Evolutionary conservation across 2,113 vertebrate species (phyloP).

Genomic region (Rhagologus leucostigma): DNA sequence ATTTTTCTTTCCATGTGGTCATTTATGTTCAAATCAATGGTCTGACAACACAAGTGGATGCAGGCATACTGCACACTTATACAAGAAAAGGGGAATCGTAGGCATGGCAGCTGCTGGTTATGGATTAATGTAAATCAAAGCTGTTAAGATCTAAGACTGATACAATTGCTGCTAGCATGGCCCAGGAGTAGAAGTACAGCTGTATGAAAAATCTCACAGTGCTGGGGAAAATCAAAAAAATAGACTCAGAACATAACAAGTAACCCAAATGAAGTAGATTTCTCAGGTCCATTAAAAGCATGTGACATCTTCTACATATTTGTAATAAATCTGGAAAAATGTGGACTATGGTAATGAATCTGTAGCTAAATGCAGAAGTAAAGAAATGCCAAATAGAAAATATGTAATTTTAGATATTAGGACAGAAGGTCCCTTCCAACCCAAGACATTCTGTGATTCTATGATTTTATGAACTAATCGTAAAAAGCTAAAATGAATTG

Average conservation of each 20-base stretch:
- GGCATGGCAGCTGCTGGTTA: background rate
- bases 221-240: background rate
- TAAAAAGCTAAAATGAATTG: background rate
- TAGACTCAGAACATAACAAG: background rate
- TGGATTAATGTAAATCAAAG: background rate
- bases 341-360: background rate
- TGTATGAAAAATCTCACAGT: background rate
- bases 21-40: background rate
- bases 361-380: background rate
- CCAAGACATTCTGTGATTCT: background rate
- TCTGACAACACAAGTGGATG: background rate
- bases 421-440: background rate
- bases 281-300: background rate
- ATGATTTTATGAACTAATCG: background rate
- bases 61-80: background rate
- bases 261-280: background rate
- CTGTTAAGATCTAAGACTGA: background rate
- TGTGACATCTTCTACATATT: background rate
- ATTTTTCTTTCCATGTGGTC: background rate
- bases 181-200: background rate
- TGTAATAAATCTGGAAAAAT: background rate
- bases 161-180: background rate
- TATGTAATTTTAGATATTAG: background rate
- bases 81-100: background rate
- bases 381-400: background rate